Evolutionary conservation across 2,113 vertebrate genomes (phyloP).

Genomic region (Hymenochirus boettgeri): DNA sequence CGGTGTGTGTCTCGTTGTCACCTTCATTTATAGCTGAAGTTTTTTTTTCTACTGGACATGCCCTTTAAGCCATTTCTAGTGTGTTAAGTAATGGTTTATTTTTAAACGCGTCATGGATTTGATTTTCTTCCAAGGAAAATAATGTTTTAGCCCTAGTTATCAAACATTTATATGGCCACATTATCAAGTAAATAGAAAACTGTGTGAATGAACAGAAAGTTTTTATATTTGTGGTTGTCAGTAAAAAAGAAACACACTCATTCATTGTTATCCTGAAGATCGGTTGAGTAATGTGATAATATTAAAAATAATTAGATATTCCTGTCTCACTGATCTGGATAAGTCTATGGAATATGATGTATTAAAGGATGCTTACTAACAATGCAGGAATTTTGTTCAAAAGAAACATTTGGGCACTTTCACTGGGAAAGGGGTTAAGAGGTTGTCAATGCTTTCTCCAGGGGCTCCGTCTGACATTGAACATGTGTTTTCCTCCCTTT

Average conservation of each 20-base stretch:
- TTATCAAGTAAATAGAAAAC: no score
- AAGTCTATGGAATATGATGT: conserved; percentile 55
- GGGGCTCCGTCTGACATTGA: conserved; percentile 80
- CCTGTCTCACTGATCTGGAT: conserved; percentile 43
- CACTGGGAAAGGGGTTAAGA: conserved; percentile 78
- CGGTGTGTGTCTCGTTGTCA: no score
- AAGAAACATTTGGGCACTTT: conserved; percentile 74
- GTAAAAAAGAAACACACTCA: background rate
- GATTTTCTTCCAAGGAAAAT: no score
- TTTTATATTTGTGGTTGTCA: background rate
- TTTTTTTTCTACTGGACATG: no score
- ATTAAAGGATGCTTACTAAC: conserved; percentile 69
- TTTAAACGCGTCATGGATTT: no score
- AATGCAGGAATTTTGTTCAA: conserved; percentile 67
- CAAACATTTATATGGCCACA: no score
- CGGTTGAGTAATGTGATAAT: conserved; percentile 40
- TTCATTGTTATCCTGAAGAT: background rate
- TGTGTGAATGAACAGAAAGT: background rate
- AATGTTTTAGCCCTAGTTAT: no score
- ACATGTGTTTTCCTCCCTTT: conserved; percentile 92
- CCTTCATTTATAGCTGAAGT: no score
- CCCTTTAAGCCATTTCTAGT: no score
- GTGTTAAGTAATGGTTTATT: no score
- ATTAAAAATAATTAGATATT: conserved; percentile 24
- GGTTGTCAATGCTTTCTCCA: conserved; percentile 79